Evolutionary conservation across 2,113 vertebrate species (phyloP), one percentile per base, ranked within the genome.

Genomic region (Sphaerodactylus townsendi): DNA sequence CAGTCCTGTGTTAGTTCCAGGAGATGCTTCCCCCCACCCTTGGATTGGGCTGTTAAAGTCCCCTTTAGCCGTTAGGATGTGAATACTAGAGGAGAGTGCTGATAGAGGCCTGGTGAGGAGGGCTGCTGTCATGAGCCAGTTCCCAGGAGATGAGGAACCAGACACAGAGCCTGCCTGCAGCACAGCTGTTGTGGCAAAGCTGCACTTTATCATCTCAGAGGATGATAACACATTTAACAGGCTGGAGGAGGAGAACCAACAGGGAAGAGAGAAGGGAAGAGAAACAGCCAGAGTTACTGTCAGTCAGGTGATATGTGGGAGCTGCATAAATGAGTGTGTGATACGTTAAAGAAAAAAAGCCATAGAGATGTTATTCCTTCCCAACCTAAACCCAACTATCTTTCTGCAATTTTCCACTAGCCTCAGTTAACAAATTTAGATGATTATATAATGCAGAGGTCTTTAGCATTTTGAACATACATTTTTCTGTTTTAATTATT

Each of bases 401-500:
- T n/a, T 35, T 50, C 30, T 71, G 30, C 21, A 70, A 25, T 39
- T 59, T 70, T 70, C 14, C 37, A 30, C 25, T 53, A 46, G 33
- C 41, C 46, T 75, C 59, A 1, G 30, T 13, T 50, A 21, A 66
- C 50, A n/a, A 17, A 87, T 77, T 44, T 13, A 79, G 82, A 91
- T 77, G 1, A 0, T 41, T 79, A 83, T 83, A 9, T 1, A 0
- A 37, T 81, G 48, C 46, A 83, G 0, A 28, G 59, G 7, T 79
- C 64, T 71, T 73, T 39, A 77, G 5, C 21, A 11, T 62, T 0
- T 68, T 21, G 48, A 0, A 0, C 82, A 65, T 28, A 79, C 33
- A 85, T 78, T 85, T 19, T 89, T 78, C 65, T 68, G 25, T 35
- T 56, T 35, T 59, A 50, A 86, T 33, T 35, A 21, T 11, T 72